Conservation (phyloP, 2,888 invertebrate genomes). For the Chamaedrilus cognettii region DNA sequence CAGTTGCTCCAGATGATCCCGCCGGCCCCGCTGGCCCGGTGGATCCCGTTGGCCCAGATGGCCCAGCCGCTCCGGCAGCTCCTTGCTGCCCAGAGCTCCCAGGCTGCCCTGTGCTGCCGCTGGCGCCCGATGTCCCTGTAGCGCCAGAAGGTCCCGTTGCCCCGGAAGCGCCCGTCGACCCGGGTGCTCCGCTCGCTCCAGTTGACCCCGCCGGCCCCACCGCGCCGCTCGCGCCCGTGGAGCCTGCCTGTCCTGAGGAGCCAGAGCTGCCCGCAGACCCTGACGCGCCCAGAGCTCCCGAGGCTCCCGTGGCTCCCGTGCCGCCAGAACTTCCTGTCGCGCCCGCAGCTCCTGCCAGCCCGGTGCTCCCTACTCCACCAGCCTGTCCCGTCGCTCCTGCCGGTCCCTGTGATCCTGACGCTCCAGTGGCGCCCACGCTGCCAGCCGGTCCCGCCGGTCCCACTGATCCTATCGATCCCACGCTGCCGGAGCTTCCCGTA, state of each 20-base stretch:
- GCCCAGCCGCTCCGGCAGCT: constrained; percentile 14
- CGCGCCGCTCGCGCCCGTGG: constrained; percentile 8
- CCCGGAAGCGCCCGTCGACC: constrained; percentile 2
- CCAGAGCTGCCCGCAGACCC: constrained; percentile 17
- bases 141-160: neutral
- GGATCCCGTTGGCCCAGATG: constrained; percentile 14
- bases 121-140: neutral
- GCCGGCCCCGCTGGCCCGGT: constrained; percentile 14
- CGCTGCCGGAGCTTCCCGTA: constrained; percentile 26
- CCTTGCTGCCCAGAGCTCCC: neutral
- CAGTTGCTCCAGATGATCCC: constrained; percentile 22
- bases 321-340: constrained; percentile 1
- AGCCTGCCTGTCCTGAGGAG: constrained; percentile 7
- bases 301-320: constrained; percentile 21
- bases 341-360: constrained; percentile 13
- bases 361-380: neutral
- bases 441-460: constrained; percentile 39
- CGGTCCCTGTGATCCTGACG: constrained; percentile 2
- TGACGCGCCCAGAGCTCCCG: constrained; percentile 31
- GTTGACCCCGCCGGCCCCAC: constrained; percentile 4
- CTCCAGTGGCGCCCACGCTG: constrained; percentile 9
- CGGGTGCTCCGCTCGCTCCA: constrained; percentile 8
- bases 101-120: neutral
- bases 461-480: constrained; percentile 21
- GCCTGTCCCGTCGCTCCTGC: neutral